Evolutionary conservation across 1,140 invertebrate species (phyloP), one percentile per base, ranked within the genome.

Genomic region (Macrotrachela quadricornifera): DNA sequence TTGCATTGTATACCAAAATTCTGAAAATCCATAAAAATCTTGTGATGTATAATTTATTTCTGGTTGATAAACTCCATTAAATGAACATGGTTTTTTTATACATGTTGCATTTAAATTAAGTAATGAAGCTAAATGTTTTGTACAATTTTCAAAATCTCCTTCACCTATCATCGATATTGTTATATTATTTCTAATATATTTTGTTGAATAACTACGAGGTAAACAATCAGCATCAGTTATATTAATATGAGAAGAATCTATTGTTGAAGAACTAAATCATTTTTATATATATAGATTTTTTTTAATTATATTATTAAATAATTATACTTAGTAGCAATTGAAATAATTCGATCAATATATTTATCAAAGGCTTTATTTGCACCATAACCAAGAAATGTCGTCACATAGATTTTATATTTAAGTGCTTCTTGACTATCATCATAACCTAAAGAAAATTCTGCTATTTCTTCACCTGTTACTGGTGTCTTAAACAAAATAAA

Each of bases 1-100:
- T 38, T 77, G 63, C 61, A 71, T 72, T 14, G 72, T 68, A 58
- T 72, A 72, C 72, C 73, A 76, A 57, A 75, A 76, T 56, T 76
- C 75, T 15, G 74, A 75, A 56, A 76, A 75, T 8, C 75, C 75
- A 60, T 72, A 76, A 56, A 77, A 72, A 46, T 73, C 63, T 37
- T 45, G 2, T 13, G 21, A n/a, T 6, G 1, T 36, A 44, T 58
- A 62, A 18, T 62, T 57, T 48, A 69, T 69, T 1, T 57, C 48
- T 1, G 67, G 65, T 57, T 67, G 66, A 55, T 63, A 60, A 17
- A 67, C 59, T n/a, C 67, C 66, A 54, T 67, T 64, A 50, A 69
- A 59, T 13, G 66, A 67, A 56, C 67, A 69, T 0, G 61, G 61
- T 10, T 37, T 44, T 43, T 57, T 54, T 43, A 50, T 42, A 60